Evolutionary conservation across 1,140 invertebrate species (phyloP), one percentile per base, ranked within the genome.

Genomic region (Berghia stephanieae): DNA sequence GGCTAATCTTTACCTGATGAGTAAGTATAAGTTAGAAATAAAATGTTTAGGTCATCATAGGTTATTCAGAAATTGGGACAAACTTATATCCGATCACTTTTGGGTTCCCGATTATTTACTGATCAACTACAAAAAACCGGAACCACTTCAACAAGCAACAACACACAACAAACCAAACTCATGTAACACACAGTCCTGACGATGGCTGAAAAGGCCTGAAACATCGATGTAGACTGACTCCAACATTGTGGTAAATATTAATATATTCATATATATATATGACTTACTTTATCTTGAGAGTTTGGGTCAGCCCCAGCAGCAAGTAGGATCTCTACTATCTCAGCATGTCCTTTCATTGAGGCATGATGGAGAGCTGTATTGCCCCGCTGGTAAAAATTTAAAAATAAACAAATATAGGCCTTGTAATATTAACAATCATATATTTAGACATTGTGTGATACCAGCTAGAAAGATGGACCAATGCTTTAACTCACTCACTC

Each of bases 331-430:
- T 88, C 68, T 60, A 89, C 83, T 70, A 89, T 88, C 63, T 88
- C 87, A 52, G 82, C 78, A 81, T 90, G 86, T 16, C 89, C 89
- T 63, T 87, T 87, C 88, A 89, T 89, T 5, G 88, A 88, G 34
- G 89, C 89, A 83, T 90, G 89, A 77, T 90, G 89, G 21, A 90
- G 70, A 36, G 88, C 83, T 13, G 86, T 83, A 77, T 83, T 84
- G 24, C 81, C 82, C 76, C 84, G 79, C 85, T 88, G 74, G 27
- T 81, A n/a, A 77, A 24, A 73, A 63, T n/a, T 0, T 44, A 73
- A 43, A 42, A 10, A 66, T 73, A 55, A 42, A 27, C 21, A 2
- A 0, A 46, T 5, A 43, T 44, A 1, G 18, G 18, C 49, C 24
- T 16, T 24, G 16, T 21, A 1, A 21, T 21, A 70, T 43, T 2